phyloP scores from a whole-genome alignment of 2,113 vertebrate genomes.

The Grantiella picta region DNA sequence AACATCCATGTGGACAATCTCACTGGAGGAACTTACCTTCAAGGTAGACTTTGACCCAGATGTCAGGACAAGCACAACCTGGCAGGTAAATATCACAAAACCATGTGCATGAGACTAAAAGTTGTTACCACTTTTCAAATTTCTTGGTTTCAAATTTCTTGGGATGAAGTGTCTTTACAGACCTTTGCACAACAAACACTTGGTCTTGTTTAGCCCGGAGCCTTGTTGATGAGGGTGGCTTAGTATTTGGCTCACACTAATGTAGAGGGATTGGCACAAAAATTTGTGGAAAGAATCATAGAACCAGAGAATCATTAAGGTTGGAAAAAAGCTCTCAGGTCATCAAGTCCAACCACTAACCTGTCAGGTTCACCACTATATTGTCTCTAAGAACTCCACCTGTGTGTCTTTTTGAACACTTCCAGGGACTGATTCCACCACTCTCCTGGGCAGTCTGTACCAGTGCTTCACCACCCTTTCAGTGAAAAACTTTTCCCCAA shows the following conservation, averaged over 20 bases:
- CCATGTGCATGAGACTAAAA: background rate
- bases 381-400: background rate
- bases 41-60: background rate
- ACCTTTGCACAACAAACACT: background rate
- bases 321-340: background rate
- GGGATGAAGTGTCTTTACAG: background rate
- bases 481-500: background rate
- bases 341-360: background rate
- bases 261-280: background rate
- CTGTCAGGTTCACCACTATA: background rate
- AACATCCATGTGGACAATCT: background rate
- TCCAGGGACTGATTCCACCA: background rate
- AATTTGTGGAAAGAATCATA: background rate
- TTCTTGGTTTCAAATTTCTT: background rate
- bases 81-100: background rate
- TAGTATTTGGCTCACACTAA: background rate
- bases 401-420: fast-evolving
- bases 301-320: background rate
- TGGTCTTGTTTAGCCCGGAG: background rate
- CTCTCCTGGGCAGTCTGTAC: background rate
- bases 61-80: background rate
- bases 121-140: background rate
- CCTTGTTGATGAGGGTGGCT: background rate
- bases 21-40: background rate
- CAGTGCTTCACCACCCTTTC: background rate